Evolutionary conservation across 2,113 vertebrate species (phyloP), one percentile per base, ranked within the genome.

Genomic region (Gymnobelideus leadbeateri): DNA sequence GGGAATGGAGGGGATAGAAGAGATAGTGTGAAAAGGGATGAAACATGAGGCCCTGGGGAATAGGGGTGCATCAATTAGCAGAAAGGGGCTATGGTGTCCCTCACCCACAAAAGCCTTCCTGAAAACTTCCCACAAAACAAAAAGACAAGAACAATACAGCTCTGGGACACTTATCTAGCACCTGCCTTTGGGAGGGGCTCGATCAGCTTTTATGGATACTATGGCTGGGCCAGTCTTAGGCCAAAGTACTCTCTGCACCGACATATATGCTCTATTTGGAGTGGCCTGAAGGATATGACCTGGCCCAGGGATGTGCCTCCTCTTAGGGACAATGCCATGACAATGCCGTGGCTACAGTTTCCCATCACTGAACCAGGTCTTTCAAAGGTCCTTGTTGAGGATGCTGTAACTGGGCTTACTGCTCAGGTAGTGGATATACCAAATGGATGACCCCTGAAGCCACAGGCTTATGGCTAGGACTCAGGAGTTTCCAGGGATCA

Each of bases 71-170:
- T 90, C 89, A 90, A 90, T 90, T 0, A 0, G 68, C 43, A 96
- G 84, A 95, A 51, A 96, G 89, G 96, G 92, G 46, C 46, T 26
- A 52, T 52, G 43, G 92, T 53, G 49, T 91, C 61, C 92, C 95
- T 95, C 68, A 94, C 89, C 77, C 93, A 93, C 24, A 91, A 93
- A 92, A 94, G 89, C 95, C 93, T 6, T 0, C 52, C 0, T 6
- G 37, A 92, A 57, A 94, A 91, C 89, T 96, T 96, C 92, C 77
- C 89, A 97, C 89, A 97, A 95, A 89, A 90, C 54, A 93, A 52
- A 94, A 84, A 92, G 47, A 96, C n/a, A 84, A 84, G 91, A 37
- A 96, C 92, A 91, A 91, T 52, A 28, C 51, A 92, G 68, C 91
- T 51, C 55, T 51, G 61, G 46, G n/a, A 91, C 8, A 3, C 94